Base-by-base conservation (phyloP, 1,140 invertebrate species). In the Pemphigus obesinymphae region DNA sequence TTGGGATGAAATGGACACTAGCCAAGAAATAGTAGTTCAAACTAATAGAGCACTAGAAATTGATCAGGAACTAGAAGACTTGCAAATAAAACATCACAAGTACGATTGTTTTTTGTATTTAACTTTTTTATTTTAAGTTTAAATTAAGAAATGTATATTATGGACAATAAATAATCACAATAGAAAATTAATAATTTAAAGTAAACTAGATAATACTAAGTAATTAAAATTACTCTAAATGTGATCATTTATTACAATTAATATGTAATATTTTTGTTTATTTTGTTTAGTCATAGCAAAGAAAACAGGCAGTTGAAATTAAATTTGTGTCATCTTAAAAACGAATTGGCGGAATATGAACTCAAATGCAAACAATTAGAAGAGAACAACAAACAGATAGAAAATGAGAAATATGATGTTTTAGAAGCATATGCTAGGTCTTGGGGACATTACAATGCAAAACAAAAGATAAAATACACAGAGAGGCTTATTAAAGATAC, bases 381-480 rank as follows among this genome's bases (percentile, higher is more conserved):
- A 61, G 31, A 20, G 45, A 55, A 61, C 20, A 80, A 23, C 17
- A 17, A 43, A 20, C 23, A 43, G 37, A 34, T 61, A 4, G 75
- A 80, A 80, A 80, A 20, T 1, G 31, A 58, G 6, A 80, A 61
- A 61, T 17, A 26, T 20, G 3, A 45, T 3, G 15, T 37, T 80
- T 80, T 80, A 80, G 75, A 80, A 11, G 55, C 50, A 43, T 80
- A 80, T 29, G 75, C 55, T 17, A 80, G 61, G 17, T 61, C 55
- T 29, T 80, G 53, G 75, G 75, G 75, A 43, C 75, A 80, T 61
- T 20, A 61, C 37, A 80, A 80, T 43, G 53, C 5, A 0, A 80
- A 80, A 43, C 75, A 80, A 61, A 80, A 80, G 37, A 80, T 80
- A 15, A 80, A 80, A 61, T 61, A 80, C 15, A 80, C 75, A 13